Conservation (phyloP, 2,113 vertebrate species). For the Paralichthys olivaceus region DNA sequence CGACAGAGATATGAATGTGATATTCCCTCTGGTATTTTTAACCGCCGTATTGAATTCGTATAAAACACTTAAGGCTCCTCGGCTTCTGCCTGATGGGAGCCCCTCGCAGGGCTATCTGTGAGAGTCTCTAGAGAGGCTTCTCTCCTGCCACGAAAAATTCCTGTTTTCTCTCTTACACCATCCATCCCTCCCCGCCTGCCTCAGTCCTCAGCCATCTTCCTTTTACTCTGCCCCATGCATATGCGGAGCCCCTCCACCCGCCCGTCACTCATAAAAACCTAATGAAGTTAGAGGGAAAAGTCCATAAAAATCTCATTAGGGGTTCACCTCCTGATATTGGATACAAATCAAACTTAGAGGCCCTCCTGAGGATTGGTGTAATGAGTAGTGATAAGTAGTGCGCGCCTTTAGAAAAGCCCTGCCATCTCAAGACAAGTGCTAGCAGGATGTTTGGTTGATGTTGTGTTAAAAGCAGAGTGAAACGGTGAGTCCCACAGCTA, state of each 20-base stretch:
- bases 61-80: constrained; percentile 83
- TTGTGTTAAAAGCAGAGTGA: constrained; percentile 37
- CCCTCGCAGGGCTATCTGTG: constrained; percentile 77
- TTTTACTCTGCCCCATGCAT: constrained; percentile 51
- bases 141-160: constrained; percentile 68
- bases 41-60: constrained; percentile 84
- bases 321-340: constrained; percentile 71
- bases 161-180: constrained; percentile 67
- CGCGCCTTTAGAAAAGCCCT: constrained; percentile 41
- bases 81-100: constrained; percentile 75
- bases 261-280: constrained; percentile 81
- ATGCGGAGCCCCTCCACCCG: constrained; percentile 49
- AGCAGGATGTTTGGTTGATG: constrained; percentile 39
- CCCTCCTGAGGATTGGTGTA: constrained; percentile 73
- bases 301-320: constrained; percentile 81
- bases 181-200: constrained; percentile 47
- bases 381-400: constrained; percentile 59
- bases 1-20: constrained; percentile 83
- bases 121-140: constrained; percentile 79
- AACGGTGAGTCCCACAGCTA: constrained; percentile 8
- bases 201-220: constrained; percentile 39
- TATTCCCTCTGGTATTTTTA: constrained; percentile 87
- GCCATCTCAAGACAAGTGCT: constrained; percentile 38
- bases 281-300: constrained; percentile 80
- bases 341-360: constrained; percentile 77